Evolutionary conservation across 1,140 invertebrate species (phyloP), one percentile per base, ranked within the genome.

Genomic region (Euura saliciscinereae): DNA sequence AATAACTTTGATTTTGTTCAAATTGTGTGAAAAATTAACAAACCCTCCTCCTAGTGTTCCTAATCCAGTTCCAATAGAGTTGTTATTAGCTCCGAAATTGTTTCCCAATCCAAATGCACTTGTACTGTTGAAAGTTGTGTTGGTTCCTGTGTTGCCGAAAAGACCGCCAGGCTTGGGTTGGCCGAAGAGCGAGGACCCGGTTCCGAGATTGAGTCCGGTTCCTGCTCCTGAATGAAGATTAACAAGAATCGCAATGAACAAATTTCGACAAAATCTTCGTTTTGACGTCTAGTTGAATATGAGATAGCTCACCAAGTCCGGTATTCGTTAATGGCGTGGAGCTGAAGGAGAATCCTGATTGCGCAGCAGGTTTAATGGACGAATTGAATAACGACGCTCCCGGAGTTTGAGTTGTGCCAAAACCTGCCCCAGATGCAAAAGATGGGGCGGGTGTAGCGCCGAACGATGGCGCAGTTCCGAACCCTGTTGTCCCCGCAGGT

Each of bases 401-500:
- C 2, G 84, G 81, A 66, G 84, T 88, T 78, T 82, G 83, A 51
- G 79, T 82, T 4, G 80, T 71, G 45, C 85, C 84, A 78, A 89
- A 89, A 71, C 83, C 86, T 1, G 85, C 80, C 2, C 87, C 81
- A 42, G 86, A 78, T 77, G 89, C 84, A 86, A 91, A 81, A 2
- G 86, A 80, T 1, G 86, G 89, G 6, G 87, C 80, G 11, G 86
- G 84, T 1, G 84, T 75, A 7, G 87, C 66, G 6, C 87, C 88
- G 79, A 91, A 90, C 6, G 86, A 79, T 0, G 89, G 76, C 2
- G 89, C 86, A 10, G 88, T 84, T 75, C 92, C 91, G 79, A 92
- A 91, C 2, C 87, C 86, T 43, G 87, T 79, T 2, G 85, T 79
- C 8, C 87, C 79, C 71, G 87, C 82, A 13, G 85, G 76, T 78